Conservation (phyloP, 2,888 invertebrate genomes). For the Latrodectus elegans region DNA sequence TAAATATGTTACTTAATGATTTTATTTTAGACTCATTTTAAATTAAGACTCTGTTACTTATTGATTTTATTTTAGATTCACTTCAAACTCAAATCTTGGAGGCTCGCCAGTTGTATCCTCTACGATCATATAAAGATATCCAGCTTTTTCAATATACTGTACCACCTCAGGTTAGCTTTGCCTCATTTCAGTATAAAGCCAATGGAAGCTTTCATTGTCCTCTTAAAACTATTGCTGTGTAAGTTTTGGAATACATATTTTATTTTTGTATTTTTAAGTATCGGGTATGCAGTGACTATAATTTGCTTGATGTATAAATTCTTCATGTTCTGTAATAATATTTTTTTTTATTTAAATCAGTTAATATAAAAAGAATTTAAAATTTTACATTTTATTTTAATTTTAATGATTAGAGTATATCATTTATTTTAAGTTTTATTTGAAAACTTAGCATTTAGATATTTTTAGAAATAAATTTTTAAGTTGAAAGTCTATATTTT, state of each 20-base stretch:
- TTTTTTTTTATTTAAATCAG: no score
- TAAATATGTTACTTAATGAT: background rate
- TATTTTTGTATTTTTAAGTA: no score
- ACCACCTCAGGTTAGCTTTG: constrained; percentile 77
- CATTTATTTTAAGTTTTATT: background rate
- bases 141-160: constrained; percentile 79
- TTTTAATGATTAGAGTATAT: no score
- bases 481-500: no score
- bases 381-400: no score
- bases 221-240: constrained; percentile 72
- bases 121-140: constrained; percentile 79
- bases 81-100: constrained; percentile 70
- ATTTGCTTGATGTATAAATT: no score
- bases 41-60: constrained; percentile 24
- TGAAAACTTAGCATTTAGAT: no score
- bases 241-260: constrained; percentile 64
- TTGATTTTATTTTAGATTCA: constrained; percentile 52
- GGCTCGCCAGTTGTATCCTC: constrained; percentile 73
- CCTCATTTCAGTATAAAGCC: constrained; percentile 79
- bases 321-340: no score
- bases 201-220: constrained; percentile 76
- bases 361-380: no score
- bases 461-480: no score
- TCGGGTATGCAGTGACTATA: no score
- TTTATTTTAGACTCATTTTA: constrained; percentile 66